A percentile compares a stretch with the other conserved stretches of the same genome.
phyloP scores from a whole-genome alignment of 2,797 vertebrate species.

The Hirundo rustica region DNA sequence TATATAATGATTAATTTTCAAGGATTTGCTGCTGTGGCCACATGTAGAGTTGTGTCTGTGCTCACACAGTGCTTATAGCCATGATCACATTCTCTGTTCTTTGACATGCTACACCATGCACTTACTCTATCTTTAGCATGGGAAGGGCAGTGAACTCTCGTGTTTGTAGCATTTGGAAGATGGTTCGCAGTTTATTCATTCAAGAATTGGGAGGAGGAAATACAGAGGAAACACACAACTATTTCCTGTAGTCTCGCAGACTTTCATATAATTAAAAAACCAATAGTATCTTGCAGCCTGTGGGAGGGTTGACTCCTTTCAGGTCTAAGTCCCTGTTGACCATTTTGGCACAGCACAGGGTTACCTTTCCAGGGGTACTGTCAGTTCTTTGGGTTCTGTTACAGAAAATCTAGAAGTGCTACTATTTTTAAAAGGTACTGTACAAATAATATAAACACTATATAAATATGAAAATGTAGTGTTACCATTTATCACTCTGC shows the following conservation, averaged over 20 bases:
- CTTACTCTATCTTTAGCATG: accelerated
- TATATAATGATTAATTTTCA: not conserved
- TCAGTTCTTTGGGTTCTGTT: not conserved
- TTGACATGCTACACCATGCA: not conserved
- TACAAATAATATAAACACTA: not conserved
- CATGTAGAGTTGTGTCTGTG: not conserved
- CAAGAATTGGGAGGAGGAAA: not conserved
- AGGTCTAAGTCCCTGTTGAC: not conserved
- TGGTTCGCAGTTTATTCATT: not conserved
- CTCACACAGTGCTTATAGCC: not conserved
- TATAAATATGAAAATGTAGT: not conserved
- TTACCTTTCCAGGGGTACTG: not conserved
- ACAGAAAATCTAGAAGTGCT: not conserved
- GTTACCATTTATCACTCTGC: not conserved
- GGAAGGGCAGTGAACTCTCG: not conserved
- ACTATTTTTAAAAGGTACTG: not conserved
- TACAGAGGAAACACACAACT: not conserved
- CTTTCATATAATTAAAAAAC: not conserved
- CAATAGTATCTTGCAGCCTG: not conserved
- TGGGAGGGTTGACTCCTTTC: not conserved
- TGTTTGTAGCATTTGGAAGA: not conserved
- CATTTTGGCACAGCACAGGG: not conserved
- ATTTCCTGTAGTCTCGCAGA: not conserved
- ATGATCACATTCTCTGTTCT: not conserved
- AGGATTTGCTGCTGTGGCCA: not conserved